Conservation (phyloP, 2,113 vertebrate genomes). For the Motacilla alba region DNA sequence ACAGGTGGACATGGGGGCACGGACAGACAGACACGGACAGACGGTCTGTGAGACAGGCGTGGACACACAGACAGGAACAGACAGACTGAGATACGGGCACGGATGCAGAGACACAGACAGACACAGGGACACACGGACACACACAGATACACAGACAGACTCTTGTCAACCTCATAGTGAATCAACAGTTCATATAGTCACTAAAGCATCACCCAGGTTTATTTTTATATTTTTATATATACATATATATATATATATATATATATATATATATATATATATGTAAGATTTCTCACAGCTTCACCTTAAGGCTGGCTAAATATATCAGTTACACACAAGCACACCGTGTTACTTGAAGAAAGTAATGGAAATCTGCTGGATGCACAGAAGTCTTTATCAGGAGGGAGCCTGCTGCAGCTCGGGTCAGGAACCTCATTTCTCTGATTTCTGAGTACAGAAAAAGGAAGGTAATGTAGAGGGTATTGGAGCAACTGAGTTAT, state of each 20-base stretch:
- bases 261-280: background rate
- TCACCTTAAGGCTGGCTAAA: background rate
- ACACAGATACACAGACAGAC: background rate
- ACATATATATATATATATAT: background rate
- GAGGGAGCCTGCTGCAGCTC: background rate
- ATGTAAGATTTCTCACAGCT: background rate
- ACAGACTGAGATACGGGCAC: background rate
- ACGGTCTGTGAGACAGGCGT: background rate
- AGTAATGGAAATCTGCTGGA: background rate
- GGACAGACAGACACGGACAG: background rate
- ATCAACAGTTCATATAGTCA: background rate
- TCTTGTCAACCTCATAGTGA: background rate
- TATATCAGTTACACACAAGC: background rate
- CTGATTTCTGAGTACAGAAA: conserved; percentile 17
- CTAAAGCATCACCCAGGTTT: background rate
- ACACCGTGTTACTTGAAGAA: background rate
- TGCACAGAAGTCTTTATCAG: background rate
- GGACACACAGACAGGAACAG: background rate
- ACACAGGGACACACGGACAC: background rate
- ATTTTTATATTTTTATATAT: background rate
- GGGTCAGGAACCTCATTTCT: conserved; percentile 9
- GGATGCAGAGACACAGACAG: background rate
- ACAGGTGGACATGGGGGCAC: background rate
- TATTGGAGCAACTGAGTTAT: background rate
- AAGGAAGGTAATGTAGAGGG: background rate